A percentile compares a stretch with the other conserved stretches of the same genome.
Conservation (phyloP, 1,140 invertebrate genomes). For the Meloidogyne hapla region DNA sequence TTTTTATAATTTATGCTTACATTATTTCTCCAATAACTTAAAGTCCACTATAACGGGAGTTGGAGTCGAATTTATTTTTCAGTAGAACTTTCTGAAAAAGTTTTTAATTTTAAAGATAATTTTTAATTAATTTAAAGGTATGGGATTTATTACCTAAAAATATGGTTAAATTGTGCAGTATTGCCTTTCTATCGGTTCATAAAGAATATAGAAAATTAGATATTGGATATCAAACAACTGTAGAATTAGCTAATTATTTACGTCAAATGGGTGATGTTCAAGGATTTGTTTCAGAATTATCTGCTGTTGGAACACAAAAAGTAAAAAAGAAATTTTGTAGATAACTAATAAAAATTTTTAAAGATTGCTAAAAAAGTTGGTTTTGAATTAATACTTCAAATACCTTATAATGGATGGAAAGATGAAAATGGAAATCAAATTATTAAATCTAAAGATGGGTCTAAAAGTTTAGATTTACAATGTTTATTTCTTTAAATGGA, state of each 20-base stretch:
- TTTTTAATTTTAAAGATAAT: too few relatives aligned
- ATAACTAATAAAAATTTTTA: not conserved
- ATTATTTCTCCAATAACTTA: too few relatives aligned
- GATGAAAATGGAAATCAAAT: not conserved
- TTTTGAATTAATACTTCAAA: conserved; percentile 6
- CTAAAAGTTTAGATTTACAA: not conserved
- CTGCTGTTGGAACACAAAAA: not conserved
- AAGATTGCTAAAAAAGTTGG: not conserved
- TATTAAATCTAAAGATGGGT: not conserved
- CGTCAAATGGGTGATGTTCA: not conserved
- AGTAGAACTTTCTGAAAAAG: too few relatives aligned
- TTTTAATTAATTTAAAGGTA: not conserved
- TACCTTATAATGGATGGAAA: not conserved
- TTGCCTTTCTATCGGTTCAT: not conserved
- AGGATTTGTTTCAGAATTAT: not conserved
- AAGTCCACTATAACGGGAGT: too few relatives aligned
- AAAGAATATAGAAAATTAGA: not conserved
- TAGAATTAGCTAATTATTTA: not conserved
- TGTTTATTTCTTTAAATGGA: not conserved
- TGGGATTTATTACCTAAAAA: conserved; percentile 3
- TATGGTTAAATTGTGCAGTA: not conserved
- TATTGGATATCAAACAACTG: not conserved
- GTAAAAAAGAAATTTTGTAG: not conserved
- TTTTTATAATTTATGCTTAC: too few relatives aligned
- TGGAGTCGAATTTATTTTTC: too few relatives aligned